Base-by-base conservation (phyloP, 2,888 invertebrate species). In the Luperina nickerlii region DNA sequence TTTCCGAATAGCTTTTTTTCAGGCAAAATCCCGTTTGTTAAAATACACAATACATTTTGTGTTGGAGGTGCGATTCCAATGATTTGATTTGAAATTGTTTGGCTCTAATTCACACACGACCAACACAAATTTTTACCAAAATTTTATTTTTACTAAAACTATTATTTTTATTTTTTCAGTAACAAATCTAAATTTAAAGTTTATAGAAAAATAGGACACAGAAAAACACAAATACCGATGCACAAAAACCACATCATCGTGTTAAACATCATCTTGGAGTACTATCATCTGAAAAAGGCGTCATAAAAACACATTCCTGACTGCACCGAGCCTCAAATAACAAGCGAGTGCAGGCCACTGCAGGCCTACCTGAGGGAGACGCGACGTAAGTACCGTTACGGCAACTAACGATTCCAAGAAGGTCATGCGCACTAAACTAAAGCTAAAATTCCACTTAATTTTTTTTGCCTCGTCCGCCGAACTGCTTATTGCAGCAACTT, bases 391-490 rank as follows among this genome's bases (percentile, higher is more conserved):
- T 96, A 95, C 96, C 96, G 96, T 96, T 96, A 96, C 92, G 93
- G 92, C 92, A 92, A 92, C 92, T 93, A 95, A 93, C 95, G 91
- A 92, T 97, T 97, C 96, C 93, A 85, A 96, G 96, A 96, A 96
- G 96, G 96, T 96, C 96, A 96, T 94, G 94, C 95, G 94, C 95
- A 93, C 90, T 93, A 93, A 94, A 93, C 90, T 94, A 88, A 92
- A 92, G 90, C 92, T 94, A 91, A 95, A 95, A 94, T 95, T 94
- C 95, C 93, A 94, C 93, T 95, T 94, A 91, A 87, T 92, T 94
- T 95, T 88, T 96, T 95, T 95, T 95, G 92, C 92, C 71, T 78
- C 88, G 86, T 82, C 91, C 89, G 90, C 89, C 87, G 82, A 75
- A 62, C 88, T 90, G 78, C 85, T 87, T 86, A 84, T 90, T 90